phyloP scores from a whole-genome alignment of 1,140 invertebrate genomes.

The Acyrthosiphon pisum region DNA sequence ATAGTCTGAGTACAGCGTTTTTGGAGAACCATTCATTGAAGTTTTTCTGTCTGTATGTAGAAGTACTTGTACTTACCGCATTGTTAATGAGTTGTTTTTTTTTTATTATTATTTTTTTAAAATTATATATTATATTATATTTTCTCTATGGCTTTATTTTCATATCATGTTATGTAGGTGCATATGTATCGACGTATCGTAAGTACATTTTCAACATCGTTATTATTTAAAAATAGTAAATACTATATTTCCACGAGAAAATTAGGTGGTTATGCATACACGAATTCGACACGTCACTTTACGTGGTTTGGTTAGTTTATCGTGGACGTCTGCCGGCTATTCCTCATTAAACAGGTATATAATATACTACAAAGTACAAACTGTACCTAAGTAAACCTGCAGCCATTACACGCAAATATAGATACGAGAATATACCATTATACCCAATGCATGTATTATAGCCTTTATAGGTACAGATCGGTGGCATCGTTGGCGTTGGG shows the following conservation, averaged over 20 bases:
- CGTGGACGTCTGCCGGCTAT: background rate
- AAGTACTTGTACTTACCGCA: background rate
- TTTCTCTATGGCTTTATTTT: background rate
- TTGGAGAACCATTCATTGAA: background rate
- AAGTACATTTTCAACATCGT: background rate
- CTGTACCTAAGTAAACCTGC: background rate
- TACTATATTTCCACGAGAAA: background rate
- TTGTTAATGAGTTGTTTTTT: background rate
- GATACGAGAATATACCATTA: background rate
- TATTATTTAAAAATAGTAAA: background rate
- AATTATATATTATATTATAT: background rate
- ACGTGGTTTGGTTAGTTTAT: background rate
- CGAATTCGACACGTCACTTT: background rate
- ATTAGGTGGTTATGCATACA: background rate
- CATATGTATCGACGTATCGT: background rate
- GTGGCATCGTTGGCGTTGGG: background rate
- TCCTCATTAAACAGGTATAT: background rate
- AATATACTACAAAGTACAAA: too few relatives aligned
- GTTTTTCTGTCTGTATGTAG: background rate
- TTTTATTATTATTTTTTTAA: background rate
- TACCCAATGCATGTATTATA: background rate
- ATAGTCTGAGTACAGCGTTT: background rate
- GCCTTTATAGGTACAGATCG: background rate
- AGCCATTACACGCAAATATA: background rate
- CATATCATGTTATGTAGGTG: background rate